These are phyloP conservation scores for Australoheros facetus DNA, from an alignment of 2,797 vertebrate genomes.

Conservation along the genomic window DNA sequence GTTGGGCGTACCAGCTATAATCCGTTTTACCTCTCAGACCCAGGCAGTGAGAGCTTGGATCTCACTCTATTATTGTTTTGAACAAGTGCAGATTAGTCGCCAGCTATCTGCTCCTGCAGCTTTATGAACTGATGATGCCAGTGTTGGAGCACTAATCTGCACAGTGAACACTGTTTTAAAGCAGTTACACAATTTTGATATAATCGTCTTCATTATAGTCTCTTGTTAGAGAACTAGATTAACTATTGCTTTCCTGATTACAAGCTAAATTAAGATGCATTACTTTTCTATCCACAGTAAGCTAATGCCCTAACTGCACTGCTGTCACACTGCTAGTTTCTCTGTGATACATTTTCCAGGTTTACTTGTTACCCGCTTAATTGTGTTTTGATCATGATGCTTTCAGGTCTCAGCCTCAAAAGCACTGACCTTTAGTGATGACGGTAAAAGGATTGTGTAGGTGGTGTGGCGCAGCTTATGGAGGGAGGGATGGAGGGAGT, in stretches of 20 bases:
- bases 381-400: constrained; percentile 40
- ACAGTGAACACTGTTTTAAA: background rate
- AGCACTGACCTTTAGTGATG: constrained; percentile 56
- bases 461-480: constrained; percentile 60
- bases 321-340: background rate
- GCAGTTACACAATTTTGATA: background rate
- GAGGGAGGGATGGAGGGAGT: background rate
- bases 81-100: constrained; percentile 17
- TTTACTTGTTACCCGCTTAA: constrained; percentile 8
- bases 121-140: constrained; percentile 15
- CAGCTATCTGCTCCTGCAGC: constrained; percentile 11
- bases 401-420: constrained; percentile 31
- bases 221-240: background rate
- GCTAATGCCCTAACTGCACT: background rate
- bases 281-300: background rate
- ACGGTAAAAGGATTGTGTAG: constrained; percentile 62
- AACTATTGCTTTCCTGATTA: background rate
- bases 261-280: background rate
- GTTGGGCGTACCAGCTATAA: constrained; percentile 31
- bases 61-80: constrained; percentile 40
- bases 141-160: background rate
- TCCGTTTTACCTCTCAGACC: constrained; percentile 27
- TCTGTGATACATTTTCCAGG: background rate
- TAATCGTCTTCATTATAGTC: background rate
- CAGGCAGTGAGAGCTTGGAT: constrained; percentile 34